Evolutionary conservation across 2,113 vertebrate species (phyloP).

Genomic region (Zingel zingel): DNA sequence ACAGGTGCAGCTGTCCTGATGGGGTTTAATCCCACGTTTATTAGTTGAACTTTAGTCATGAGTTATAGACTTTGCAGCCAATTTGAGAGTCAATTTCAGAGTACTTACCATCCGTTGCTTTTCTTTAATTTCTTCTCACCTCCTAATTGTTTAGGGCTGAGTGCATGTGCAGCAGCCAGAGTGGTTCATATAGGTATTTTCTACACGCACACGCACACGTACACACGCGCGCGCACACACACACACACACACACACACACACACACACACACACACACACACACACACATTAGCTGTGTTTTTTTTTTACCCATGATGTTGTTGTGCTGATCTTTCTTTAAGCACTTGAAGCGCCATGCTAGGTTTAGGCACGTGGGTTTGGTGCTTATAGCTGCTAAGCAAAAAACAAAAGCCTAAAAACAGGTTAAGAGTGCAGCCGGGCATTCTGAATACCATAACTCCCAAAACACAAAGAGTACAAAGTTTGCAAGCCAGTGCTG

Average conservation of each 20-base stretch:
- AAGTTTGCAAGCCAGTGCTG: constrained; percentile 59
- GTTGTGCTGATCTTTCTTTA: neutral
- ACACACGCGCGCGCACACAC: neutral
- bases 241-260: neutral
- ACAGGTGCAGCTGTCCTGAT: constrained; percentile 1
- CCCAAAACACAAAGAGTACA: constrained; percentile 48
- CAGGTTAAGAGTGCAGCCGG: neutral
- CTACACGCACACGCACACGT: neutral
- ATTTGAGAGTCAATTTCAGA: neutral
- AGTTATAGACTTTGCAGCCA: neutral
- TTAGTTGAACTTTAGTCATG: neutral
- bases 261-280: neutral
- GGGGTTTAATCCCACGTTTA: constrained; percentile 8
- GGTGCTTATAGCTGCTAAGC: neutral
- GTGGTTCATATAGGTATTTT: neutral
- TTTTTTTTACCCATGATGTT: neutral
- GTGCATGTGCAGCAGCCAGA: neutral
- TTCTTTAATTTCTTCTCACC: neutral
- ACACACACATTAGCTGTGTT: neutral
- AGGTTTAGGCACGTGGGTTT: neutral
- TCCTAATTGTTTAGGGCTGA: neutral
- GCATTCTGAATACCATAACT: neutral
- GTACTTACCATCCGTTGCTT: neutral
- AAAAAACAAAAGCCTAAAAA: neutral
- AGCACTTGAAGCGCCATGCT: neutral